Conservation (phyloP, 2,888 invertebrate species). For the Polyommatus iphigenia region DNA sequence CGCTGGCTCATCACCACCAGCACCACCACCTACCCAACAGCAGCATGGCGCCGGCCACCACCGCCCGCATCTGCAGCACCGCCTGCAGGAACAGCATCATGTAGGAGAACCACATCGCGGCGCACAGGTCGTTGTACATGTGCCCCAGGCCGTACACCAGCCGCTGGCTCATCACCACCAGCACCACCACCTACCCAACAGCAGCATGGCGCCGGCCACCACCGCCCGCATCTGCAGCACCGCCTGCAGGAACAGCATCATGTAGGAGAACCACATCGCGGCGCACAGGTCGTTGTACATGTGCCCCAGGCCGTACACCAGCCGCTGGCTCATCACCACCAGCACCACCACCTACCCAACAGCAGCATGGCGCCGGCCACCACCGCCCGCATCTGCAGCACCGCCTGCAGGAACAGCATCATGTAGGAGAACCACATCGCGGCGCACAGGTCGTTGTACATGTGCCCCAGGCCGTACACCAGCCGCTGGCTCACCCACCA, state of each 20-base stretch:
- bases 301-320: slow-evolving; percentile 87
- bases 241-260: slow-evolving; percentile 90
- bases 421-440: slow-evolving; percentile 98
- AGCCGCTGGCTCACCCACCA: slow-evolving; percentile 71
- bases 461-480: slow-evolving; percentile 88
- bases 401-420: slow-evolving; percentile 88
- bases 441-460: slow-evolving; percentile 96
- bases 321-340: slow-evolving; percentile 55
- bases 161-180: slow-evolving; percentile 55
- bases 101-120: slow-evolving; percentile 98
- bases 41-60: slow-evolving; percentile 83
- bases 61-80: slow-evolving; percentile 78
- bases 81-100: slow-evolving; percentile 90
- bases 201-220: slow-evolving; percentile 83
- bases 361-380: slow-evolving; percentile 85
- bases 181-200: slow-evolving; percentile 76
- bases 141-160: slow-evolving; percentile 87
- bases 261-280: slow-evolving; percentile 97
- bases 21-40: slow-evolving; percentile 78
- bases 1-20: slow-evolving; percentile 54
- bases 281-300: slow-evolving; percentile 97
- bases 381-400: slow-evolving; percentile 77
- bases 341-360: slow-evolving; percentile 68
- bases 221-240: slow-evolving; percentile 79
- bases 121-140: slow-evolving; percentile 96